Conservation (phyloP, 2,797 vertebrate species). For the Austrolebias charrua region DNA sequence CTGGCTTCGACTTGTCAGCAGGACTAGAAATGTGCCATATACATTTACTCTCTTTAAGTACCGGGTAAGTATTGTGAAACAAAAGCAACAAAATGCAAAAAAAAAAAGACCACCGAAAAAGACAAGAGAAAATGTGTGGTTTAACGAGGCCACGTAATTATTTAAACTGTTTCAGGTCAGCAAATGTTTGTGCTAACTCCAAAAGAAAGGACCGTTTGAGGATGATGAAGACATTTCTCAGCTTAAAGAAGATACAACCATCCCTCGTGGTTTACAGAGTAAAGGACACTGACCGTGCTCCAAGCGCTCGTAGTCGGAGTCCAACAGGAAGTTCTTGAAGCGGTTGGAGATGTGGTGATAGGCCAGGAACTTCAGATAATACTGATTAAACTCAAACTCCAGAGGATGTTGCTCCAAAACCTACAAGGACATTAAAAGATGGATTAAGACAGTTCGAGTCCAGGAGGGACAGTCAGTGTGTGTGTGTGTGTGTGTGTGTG, state of each 20-base stretch:
- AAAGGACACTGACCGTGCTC: slow-evolving; percentile 89
- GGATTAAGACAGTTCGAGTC: slow-evolving; percentile 25
- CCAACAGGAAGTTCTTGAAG: slow-evolving; percentile 98
- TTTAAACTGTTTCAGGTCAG: too few species aligned
- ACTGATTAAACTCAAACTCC: slow-evolving; percentile 99
- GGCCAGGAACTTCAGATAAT: slow-evolving; percentile 98
- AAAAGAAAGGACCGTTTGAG: not conserved
- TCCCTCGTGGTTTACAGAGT: slow-evolving; percentile 4
- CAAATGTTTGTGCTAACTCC: not conserved
- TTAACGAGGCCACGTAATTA: too few species aligned
- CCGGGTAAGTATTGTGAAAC: too few species aligned
- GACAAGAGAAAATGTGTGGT: too few species aligned
- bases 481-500: slow-evolving; percentile 1
- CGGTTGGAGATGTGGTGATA: slow-evolving; percentile 97
- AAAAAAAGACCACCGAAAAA: too few species aligned
- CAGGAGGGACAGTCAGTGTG: slow-evolving; percentile 8
- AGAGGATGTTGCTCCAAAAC: slow-evolving; percentile 92
- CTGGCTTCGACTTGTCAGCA: too few species aligned
- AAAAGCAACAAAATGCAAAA: too few species aligned
- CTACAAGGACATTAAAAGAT: slow-evolving; percentile 74
- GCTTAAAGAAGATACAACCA: not conserved
- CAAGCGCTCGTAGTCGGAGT: slow-evolving; percentile 96
- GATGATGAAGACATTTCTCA: slow-evolving; percentile 11
- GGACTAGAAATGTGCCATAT: too few species aligned
- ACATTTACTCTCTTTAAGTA: too few species aligned